phyloP scores from a whole-genome alignment of 2,113 vertebrate genomes.

The Cheilinus undulatus region DNA sequence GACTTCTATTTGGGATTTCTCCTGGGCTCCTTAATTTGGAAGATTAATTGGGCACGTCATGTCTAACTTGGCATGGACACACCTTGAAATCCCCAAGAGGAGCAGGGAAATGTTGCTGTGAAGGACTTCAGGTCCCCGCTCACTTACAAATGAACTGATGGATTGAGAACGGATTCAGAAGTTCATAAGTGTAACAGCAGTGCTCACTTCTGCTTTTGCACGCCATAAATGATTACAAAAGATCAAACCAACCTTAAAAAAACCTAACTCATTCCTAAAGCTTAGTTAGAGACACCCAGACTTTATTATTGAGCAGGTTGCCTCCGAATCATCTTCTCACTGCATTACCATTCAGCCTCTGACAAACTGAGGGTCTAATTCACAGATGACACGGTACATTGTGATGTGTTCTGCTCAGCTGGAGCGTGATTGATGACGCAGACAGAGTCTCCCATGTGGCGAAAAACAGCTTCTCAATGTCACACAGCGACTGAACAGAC shows the following conservation, averaged over 20 bases:
- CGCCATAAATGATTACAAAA: no score
- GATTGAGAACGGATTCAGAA: no score
- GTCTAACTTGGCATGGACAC: background rate
- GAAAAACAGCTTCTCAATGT: conserved; percentile 53
- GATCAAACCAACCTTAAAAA: background rate
- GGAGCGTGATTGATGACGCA: conserved; percentile 32
- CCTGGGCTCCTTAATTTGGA: background rate
- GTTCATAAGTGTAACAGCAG: no score
- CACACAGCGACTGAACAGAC: conserved; percentile 46
- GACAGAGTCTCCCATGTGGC: conserved; percentile 20
- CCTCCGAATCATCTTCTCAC: background rate
- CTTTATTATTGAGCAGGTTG: background rate
- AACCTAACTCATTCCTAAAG: background rate
- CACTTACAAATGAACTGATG: no score
- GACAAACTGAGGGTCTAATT: background rate
- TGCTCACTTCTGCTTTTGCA: no score
- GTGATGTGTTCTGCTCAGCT: conserved; percentile 16
- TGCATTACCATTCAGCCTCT: background rate
- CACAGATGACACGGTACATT: background rate
- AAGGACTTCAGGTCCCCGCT: no score
- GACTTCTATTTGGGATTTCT: background rate
- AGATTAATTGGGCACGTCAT: background rate
- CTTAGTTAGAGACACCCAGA: background rate
- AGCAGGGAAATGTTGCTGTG: background rate
- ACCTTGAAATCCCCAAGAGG: background rate